These are phyloP conservation scores for Vidua chalybeata DNA, from an alignment of 2,113 vertebrate genomes.

Conservation along the genomic window DNA sequence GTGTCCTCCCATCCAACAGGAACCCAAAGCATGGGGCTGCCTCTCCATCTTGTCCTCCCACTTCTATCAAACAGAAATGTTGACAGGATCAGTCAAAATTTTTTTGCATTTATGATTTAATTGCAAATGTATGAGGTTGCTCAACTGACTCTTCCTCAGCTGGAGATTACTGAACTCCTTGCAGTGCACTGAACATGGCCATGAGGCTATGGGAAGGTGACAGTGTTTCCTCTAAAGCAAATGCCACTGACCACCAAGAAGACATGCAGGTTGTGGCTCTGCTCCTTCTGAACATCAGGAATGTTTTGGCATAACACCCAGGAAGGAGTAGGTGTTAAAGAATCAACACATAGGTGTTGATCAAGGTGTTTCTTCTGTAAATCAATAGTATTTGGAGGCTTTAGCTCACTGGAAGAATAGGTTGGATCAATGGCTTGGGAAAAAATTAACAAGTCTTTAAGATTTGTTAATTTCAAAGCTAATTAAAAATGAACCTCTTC, in stretches of 20 bases:
- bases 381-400: not conserved
- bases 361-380: not conserved
- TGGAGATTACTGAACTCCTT: not conserved
- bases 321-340: not conserved
- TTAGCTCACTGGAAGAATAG: not conserved
- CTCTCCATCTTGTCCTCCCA: not conserved
- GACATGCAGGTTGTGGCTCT: not conserved
- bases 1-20: not conserved
- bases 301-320: not conserved
- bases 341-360: not conserved
- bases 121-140: not conserved
- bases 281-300: not conserved
- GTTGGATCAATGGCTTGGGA: not conserved
- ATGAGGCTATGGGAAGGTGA: not conserved
- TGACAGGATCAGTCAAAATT: not conserved
- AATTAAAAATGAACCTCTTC: not conserved
- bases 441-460: not conserved
- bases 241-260: not conserved
- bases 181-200: not conserved
- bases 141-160: not conserved
- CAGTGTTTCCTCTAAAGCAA: not conserved
- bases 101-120: not conserved
- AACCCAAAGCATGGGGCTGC: not conserved
- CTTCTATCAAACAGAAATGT: not conserved
- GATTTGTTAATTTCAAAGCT: not conserved